Evolutionary conservation across 1,140 invertebrate species (phyloP).

Genomic region (Atopsyche davidsoni): DNA sequence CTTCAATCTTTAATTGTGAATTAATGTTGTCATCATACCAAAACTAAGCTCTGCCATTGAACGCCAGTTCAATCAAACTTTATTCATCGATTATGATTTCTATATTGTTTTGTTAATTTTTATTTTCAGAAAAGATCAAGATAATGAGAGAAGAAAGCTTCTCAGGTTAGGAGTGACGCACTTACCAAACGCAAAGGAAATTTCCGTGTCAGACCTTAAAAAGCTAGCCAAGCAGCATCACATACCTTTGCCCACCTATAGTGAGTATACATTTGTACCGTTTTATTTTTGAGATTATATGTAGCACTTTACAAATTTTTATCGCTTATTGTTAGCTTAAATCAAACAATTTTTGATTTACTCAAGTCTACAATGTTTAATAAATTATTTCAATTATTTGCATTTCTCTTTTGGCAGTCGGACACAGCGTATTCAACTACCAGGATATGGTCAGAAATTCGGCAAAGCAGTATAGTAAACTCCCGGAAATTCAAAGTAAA

Average conservation of each 20-base stretch:
- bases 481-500: constrained; percentile 40
- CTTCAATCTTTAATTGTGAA: too few species aligned
- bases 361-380: background rate
- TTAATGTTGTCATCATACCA: too few species aligned
- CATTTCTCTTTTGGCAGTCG: constrained; percentile 13
- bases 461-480: constrained; percentile 38
- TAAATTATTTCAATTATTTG: constrained; percentile 3
- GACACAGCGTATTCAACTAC: constrained; percentile 18
- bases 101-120: background rate
- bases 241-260: background rate
- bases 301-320: background rate
- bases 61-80: too few species aligned
- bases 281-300: too few species aligned
- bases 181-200: background rate
- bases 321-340: too few species aligned
- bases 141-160: constrained; percentile 2
- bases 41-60: too few species aligned
- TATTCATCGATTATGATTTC: too few species aligned
- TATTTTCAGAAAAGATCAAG: constrained; percentile 14
- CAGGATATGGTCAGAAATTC: constrained; percentile 22
- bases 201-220: constrained; percentile 2
- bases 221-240: background rate
- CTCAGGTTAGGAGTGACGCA: constrained; percentile 6
- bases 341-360: too few species aligned
- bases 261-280: constrained; percentile 1